Conservation (phyloP, 2,888 invertebrate genomes). For the Colostygia pectinataria region DNA sequence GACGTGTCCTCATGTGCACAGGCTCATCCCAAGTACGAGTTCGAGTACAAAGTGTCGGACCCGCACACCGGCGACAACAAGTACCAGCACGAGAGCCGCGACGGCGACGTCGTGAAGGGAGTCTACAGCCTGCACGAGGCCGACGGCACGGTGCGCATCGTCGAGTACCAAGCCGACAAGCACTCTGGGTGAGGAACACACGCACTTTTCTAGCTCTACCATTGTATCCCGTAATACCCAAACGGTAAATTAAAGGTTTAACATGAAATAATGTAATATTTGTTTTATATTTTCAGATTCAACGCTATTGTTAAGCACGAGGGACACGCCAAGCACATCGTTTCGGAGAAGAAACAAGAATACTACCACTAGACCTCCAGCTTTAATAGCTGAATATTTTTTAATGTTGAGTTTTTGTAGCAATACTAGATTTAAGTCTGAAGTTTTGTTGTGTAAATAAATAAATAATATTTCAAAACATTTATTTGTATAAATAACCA, state of each 20-base stretch:
- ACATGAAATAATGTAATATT: background rate
- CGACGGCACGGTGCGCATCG: slow-evolving; percentile 65
- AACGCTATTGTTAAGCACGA: slow-evolving; percentile 42
- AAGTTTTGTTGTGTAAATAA: too few relatives aligned
- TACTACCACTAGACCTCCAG: too few relatives aligned
- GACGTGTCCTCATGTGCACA: slow-evolving; percentile 33
- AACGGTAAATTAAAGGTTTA: too few relatives aligned
- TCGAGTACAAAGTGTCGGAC: slow-evolving; percentile 83
- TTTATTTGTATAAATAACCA: too few relatives aligned
- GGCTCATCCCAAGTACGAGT: slow-evolving; percentile 79
- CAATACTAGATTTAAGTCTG: too few relatives aligned
- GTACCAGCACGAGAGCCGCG: slow-evolving; percentile 80
- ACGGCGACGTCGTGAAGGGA: slow-evolving; percentile 83
- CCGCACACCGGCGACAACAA: slow-evolving; percentile 84
- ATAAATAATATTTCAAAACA: too few relatives aligned
- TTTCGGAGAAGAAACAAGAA: too few relatives aligned
- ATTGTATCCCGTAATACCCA: too few relatives aligned
- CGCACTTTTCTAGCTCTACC: background rate
- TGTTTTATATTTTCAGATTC: slow-evolving; percentile 43
- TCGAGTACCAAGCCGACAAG: slow-evolving; percentile 67
- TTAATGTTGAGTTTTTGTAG: too few relatives aligned
- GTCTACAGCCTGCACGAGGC: slow-evolving; percentile 76
- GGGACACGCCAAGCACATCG: slow-evolving; percentile 15
- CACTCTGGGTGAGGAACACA: slow-evolving; percentile 48
- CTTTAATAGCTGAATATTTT: too few relatives aligned